Evolutionary conservation across 2,797 vertebrate species (phyloP).

Genomic region (Falco biarmicus): DNA sequence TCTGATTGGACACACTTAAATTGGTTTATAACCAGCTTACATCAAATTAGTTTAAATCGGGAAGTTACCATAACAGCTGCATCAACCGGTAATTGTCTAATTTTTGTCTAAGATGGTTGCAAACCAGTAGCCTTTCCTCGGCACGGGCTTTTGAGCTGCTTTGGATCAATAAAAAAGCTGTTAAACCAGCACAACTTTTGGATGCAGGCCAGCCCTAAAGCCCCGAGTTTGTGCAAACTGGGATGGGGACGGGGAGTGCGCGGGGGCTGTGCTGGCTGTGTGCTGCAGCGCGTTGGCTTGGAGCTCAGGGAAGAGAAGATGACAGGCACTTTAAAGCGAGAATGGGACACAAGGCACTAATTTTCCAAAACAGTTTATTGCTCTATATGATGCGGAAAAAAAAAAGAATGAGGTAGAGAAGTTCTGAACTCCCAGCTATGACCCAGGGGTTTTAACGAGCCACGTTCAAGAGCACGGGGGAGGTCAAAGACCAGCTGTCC

Average conservation of each 20-base stretch:
- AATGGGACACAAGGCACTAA: neutral
- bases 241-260: neutral
- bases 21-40: slow-evolving; percentile 64
- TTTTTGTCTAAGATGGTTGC: neutral
- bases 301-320: neutral
- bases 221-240: neutral
- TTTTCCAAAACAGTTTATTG: slow-evolving; percentile 4
- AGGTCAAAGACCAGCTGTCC: neutral
- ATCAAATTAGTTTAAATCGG: slow-evolving; percentile 63
- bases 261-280: neutral
- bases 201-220: neutral
- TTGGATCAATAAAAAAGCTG: neutral
- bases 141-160: neutral
- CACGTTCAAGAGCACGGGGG: neutral
- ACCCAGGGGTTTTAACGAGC: neutral
- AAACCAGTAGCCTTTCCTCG: slow-evolving; percentile 3
- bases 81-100: slow-evolving; percentile 31
- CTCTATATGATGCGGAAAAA: neutral
- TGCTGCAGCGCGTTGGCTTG: neutral
- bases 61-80: slow-evolving; percentile 50
- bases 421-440: neutral
- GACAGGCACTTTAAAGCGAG: neutral
- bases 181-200: neutral
- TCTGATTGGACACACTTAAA: slow-evolving; percentile 63
- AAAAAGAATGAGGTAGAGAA: neutral